These are phyloP conservation scores for Gryon sp. DNA, from an alignment of 1,140 invertebrate species.

Conservation along the genomic window DNA sequence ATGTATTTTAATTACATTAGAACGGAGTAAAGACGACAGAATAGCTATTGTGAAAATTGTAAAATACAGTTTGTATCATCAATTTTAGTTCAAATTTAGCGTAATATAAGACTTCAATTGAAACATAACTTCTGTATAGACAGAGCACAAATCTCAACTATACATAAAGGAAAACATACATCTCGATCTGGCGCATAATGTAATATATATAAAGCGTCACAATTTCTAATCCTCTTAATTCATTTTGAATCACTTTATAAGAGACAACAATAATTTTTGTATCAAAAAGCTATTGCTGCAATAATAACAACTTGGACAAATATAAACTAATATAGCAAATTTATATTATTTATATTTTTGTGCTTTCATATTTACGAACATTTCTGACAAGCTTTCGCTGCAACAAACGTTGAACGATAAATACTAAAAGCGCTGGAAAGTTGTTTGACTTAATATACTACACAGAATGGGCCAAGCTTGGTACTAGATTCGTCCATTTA, in stretches of 20 bases:
- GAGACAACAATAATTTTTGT: slow-evolving; percentile 3
- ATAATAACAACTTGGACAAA: slow-evolving; percentile 32
- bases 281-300: slow-evolving; percentile 3
- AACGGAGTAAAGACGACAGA: slow-evolving; percentile 26
- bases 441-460: slow-evolving; percentile 65
- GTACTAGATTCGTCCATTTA: slow-evolving; percentile 62
- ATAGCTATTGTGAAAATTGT: slow-evolving; percentile 28
- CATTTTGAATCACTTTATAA: slow-evolving; percentile 1
- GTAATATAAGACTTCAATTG: slow-evolving; percentile 13
- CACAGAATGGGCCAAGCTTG: slow-evolving; percentile 59
- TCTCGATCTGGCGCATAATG: neutral
- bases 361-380: slow-evolving; percentile 37
- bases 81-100: slow-evolving; percentile 26
- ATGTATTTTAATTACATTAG: slow-evolving; percentile 40
- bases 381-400: slow-evolving; percentile 50
- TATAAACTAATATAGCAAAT: slow-evolving; percentile 50
- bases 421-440: slow-evolving; percentile 61
- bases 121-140: neutral
- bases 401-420: slow-evolving; percentile 55
- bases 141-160: neutral
- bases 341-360: slow-evolving; percentile 51
- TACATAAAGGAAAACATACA: slow-evolving; percentile 7
- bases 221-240: slow-evolving; percentile 18
- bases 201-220: slow-evolving; percentile 10
- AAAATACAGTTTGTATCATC: slow-evolving; percentile 12